Evolutionary conservation across 1,140 invertebrate genomes (phyloP).

Genomic region (Leptopilina clavipes): DNA sequence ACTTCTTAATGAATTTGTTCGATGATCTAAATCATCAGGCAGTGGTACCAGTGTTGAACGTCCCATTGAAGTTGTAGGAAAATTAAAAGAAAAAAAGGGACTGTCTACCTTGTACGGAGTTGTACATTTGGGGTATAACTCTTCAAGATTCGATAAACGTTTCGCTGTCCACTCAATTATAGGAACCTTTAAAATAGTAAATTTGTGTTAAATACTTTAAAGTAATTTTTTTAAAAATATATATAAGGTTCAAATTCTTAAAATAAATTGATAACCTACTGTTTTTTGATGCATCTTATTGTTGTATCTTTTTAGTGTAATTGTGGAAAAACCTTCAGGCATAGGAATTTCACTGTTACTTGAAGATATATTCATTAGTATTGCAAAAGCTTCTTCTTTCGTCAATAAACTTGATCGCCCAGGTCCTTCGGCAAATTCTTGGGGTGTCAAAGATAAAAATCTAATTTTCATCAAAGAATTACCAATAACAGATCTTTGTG

Average conservation of each 20-base stretch:
- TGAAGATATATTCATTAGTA: slow-evolving; percentile 88
- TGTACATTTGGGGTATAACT: slow-evolving; percentile 8
- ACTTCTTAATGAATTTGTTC: slow-evolving; percentile 3
- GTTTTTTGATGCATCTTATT: slow-evolving; percentile 17
- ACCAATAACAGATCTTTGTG: slow-evolving; percentile 72
- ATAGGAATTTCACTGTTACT: slow-evolving; percentile 78
- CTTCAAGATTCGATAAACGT: not conserved
- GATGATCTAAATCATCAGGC: slow-evolving; percentile 9
- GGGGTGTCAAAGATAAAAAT: slow-evolving; percentile 84
- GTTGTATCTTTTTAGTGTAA: slow-evolving; percentile 59
- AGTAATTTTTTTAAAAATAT: not conserved
- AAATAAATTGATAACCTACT: not conserved
- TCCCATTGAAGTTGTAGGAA: not conserved
- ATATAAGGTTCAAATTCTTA: not conserved
- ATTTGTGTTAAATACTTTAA: not conserved
- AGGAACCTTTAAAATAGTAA: not conserved
- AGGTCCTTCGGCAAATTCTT: slow-evolving; percentile 87
- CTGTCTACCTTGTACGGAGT: slow-evolving; percentile 15
- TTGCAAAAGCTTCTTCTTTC: slow-evolving; percentile 85
- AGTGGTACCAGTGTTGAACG: not conserved
- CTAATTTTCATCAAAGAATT: slow-evolving; percentile 81
- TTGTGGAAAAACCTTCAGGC: slow-evolving; percentile 81
- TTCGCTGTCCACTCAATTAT: slow-evolving; percentile 15
- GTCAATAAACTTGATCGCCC: slow-evolving; percentile 82
- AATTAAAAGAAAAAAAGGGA: slow-evolving; percentile 7